These are phyloP conservation scores for Branchellion lobata DNA, from an alignment of 2,888 invertebrate species.

Conservation along the genomic window DNA sequence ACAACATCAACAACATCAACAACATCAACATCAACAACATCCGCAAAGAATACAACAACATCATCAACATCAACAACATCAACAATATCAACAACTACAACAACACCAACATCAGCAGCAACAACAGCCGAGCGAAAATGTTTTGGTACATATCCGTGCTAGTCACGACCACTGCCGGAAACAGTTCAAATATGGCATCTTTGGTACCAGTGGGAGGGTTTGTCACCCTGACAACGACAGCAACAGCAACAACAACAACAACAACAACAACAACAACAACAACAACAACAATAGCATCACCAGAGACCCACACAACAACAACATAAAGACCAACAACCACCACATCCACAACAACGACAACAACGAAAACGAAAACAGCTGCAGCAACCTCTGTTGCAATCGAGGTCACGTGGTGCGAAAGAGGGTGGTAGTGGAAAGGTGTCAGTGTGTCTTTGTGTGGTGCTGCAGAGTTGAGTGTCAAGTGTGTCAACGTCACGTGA, in stretches of 20 bases:
- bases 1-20: neutral
- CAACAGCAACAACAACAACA: neutral
- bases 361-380: slow-evolving; percentile 79
- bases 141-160: neutral
- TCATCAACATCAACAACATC: slow-evolving; percentile 10
- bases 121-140: neutral
- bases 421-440: slow-evolving; percentile 73
- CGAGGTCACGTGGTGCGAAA: slow-evolving; percentile 84
- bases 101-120: neutral
- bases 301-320: neutral
- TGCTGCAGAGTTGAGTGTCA: slow-evolving; percentile 91
- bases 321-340: neutral
- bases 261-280: neutral
- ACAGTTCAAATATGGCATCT: neutral
- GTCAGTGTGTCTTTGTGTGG: slow-evolving; percentile 93
- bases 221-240: neutral
- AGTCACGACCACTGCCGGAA: neutral
- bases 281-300: neutral
- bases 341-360: neutral
- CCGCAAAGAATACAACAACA: neutral
- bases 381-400: slow-evolving; percentile 85
- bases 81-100: slow-evolving; percentile 3
- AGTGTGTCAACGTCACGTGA: slow-evolving; percentile 75
- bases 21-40: neutral
- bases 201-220: neutral